Base-by-base conservation (phyloP, 1,140 invertebrate genomes). In the Hydropsyche tenuis region DNA sequence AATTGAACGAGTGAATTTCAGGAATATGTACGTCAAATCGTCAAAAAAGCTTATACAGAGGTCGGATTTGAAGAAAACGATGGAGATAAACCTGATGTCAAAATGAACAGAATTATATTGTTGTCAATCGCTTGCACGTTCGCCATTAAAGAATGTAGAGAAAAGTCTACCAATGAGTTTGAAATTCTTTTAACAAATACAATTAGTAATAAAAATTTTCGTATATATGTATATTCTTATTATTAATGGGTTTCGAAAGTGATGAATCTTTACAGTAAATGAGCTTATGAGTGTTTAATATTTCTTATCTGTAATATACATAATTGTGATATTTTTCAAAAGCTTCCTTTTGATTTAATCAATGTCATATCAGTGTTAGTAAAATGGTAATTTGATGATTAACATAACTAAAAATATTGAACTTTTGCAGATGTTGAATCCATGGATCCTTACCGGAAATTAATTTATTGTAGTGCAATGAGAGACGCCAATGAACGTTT, bases 91-190 rank as follows among this genome's bases (percentile, higher is more conserved):
- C 87, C 90, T 65, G 79, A 93, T 0, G 85, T 85, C 0, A 83
- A 89, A 2, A 89, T 89, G 77, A 89, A 90, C 74, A 86, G 92
- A 27, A 87, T 89, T n/a, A 88, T 91, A 37, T 85, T 93, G 1
- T 78, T 93, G 0, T 85, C 83, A 45, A 86, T 89, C 81, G 91
- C 91, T n/a, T 94, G 93, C 73, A 84, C 83, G n/a, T 82, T 91
- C 43, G 91, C 89, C 0, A 87, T 91, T 69, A 80, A 86, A 22
- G 85, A 89, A 1, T 37, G 23, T 27, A 56, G 2, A 18, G n/a
- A 37, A 14, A 14, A 37, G 4, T 45, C 68, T 25, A 70, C 27
- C 25, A 37, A 7, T 1, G 18, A 18, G 14, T 11, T 70, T n/a
- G 48, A 51, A 20, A 1, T 56, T 16, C 14, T 56, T 5, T 20